A percentile compares a stretch with the other conserved stretches of the same genome.
Conservation (phyloP, 2,113 vertebrate species). For the Callaeas wilsoni region DNA sequence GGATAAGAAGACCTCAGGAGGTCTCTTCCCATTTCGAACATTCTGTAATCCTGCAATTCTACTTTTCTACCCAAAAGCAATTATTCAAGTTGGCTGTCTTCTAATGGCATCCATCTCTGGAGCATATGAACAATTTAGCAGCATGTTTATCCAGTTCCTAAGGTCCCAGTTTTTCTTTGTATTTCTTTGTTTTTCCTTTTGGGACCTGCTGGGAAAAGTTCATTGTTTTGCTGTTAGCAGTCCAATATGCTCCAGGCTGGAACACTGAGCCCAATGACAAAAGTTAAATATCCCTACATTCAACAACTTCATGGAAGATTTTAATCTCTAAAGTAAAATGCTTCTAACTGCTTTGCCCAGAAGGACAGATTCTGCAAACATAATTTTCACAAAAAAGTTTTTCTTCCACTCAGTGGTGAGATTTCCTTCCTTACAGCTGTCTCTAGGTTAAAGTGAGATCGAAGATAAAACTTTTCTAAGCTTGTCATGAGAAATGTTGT, state of each 20-base stretch:
- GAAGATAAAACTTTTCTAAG: conserved; percentile 27
- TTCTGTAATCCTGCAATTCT: not conserved
- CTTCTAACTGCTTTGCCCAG: not conserved
- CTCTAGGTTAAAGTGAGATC: conserved; percentile 24
- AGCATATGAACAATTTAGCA: not conserved
- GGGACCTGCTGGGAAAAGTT: not conserved
- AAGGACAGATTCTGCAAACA: not conserved
- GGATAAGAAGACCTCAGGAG: not conserved
- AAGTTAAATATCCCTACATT: not conserved
- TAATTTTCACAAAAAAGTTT: not conserved
- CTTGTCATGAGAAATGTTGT: conserved; percentile 21
- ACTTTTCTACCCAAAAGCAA: not conserved
- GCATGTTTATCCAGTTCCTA: not conserved
- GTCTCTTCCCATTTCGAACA: not conserved
- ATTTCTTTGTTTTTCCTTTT: not conserved
- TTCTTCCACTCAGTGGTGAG: not conserved
- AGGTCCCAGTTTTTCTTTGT: not conserved
- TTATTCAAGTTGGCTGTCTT: not conserved
- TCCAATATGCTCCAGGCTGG: not conserved
- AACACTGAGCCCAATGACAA: not conserved
- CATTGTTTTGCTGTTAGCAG: not conserved
- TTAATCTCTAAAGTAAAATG: conserved; percentile 2
- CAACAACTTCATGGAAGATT: not conserved
- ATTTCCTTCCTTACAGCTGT: not conserved
- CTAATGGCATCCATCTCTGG: not conserved